Percentiles rank a stretch among this genome's conserved stretches.
Conservation (phyloP, 2,888 invertebrate genomes). For the Aphidoletes aphidimyza region DNA sequence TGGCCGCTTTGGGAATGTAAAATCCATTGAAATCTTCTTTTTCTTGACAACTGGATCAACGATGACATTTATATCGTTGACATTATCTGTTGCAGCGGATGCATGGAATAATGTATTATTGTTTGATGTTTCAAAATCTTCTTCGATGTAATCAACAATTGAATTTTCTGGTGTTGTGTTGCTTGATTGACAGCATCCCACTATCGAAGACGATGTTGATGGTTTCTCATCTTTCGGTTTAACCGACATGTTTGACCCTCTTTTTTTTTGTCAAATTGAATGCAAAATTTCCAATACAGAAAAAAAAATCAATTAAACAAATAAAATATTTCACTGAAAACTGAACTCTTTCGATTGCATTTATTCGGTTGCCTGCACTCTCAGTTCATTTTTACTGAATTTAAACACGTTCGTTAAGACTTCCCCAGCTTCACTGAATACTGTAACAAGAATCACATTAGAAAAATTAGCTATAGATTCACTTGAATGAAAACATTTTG, state of each 20-base stretch:
- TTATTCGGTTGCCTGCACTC: background rate
- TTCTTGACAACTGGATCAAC: background rate
- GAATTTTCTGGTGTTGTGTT: conserved; percentile 62
- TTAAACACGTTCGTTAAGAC: background rate
- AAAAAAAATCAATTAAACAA: background rate
- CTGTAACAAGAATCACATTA: background rate
- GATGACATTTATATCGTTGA: background rate
- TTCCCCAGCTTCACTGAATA: background rate
- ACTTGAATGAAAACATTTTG: too few species aligned
- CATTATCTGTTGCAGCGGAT: background rate
- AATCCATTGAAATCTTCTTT: conserved; percentile 57
- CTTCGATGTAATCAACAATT: conserved; percentile 60
- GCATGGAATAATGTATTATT: conserved; percentile 51
- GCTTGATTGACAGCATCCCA: conserved; percentile 61
- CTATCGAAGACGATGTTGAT: conserved; percentile 62
- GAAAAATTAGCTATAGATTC: too few species aligned
- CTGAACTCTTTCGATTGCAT: background rate
- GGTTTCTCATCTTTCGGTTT: conserved; percentile 56
- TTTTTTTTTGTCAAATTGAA: background rate
- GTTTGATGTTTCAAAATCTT: conserved; percentile 55
- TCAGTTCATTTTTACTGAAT: background rate
- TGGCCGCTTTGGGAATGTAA: conserved; percentile 66
- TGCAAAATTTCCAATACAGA: background rate
- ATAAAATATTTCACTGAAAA: background rate
- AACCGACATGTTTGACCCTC: background rate